phyloP scores from a whole-genome alignment of 2,888 invertebrate genomes.

The Eretmocerus hayati region DNA sequence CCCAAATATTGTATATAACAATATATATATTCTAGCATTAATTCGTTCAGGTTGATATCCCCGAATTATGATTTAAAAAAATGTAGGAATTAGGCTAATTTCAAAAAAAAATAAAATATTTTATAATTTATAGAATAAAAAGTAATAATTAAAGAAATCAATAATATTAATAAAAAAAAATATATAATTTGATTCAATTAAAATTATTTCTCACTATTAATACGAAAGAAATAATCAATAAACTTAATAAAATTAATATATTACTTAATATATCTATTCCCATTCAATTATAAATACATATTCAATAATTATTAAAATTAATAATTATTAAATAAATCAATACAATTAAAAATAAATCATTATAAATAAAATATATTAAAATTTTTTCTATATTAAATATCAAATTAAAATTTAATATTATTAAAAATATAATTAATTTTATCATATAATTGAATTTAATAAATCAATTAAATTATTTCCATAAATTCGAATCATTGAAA shows the following conservation, averaged over 20 bases:
- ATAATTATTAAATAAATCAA: conserved; percentile 1
- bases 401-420: conserved; percentile 44
- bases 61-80: conserved; percentile 62
- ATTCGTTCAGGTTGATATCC: conserved; percentile 64
- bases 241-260: conserved; percentile 44
- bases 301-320: conserved; percentile 46
- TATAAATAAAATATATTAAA: conserved; percentile 52
- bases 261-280: background rate
- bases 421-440: too few relatives aligned
- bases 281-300: conserved; percentile 33
- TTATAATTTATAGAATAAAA: conserved; percentile 50
- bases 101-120: conserved; percentile 64
- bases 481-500: conserved; percentile 56
- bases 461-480: conserved; percentile 53
- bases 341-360: conserved; percentile 51
- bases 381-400: conserved; percentile 48
- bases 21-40: conserved; percentile 59
- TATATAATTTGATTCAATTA: conserved; percentile 38
- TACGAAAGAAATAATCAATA: conserved; percentile 58
- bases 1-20: conserved; percentile 64
- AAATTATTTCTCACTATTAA: conserved; percentile 49
- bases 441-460: conserved; percentile 22
- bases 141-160: conserved; percentile 50
- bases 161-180: conserved; percentile 15
- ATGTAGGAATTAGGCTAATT: conserved; percentile 58